Percentiles rank a stretch among this genome's conserved stretches.
Conservation (phyloP, 2,797 vertebrate genomes). For the Lagorchestes hirsutus region DNA sequence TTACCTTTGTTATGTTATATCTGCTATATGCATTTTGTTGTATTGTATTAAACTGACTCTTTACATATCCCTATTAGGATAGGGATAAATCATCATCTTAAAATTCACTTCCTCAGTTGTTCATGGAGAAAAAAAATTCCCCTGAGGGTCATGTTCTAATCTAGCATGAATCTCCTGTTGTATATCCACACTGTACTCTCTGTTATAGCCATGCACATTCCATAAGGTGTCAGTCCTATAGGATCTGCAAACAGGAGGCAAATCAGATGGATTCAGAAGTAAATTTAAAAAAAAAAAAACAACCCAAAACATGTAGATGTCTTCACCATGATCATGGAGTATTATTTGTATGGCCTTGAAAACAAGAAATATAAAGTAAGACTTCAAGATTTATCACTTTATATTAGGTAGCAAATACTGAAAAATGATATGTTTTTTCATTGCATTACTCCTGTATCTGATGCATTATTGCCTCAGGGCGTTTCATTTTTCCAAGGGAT, state of each 20-base stretch:
- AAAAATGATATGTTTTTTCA: conserved; percentile 71
- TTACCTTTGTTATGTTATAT: conserved; percentile 6
- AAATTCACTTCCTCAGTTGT: not conserved
- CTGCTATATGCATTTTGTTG: not conserved
- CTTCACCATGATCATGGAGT: not conserved
- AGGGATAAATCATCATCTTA: not conserved
- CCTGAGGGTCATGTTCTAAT: not conserved
- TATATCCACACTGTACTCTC: not conserved
- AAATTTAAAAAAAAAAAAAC: not conserved
- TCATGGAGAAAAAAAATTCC: not conserved
- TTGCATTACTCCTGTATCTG: conserved; percentile 73
- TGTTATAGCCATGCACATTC: not conserved
- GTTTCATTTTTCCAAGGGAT: conserved; percentile 82
- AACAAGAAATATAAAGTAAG: conserved; percentile 14
- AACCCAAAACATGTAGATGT: not conserved
- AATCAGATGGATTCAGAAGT: not conserved
- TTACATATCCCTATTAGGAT: not conserved
- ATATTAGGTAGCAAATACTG: conserved; percentile 63
- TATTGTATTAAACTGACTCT: not conserved
- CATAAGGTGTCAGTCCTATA: not conserved
- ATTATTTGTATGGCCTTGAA: not conserved
- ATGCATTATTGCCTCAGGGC: conserved; percentile 74
- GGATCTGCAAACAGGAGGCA: not conserved
- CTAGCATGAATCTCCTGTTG: not conserved
- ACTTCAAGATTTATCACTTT: not conserved